phyloP scores from a whole-genome alignment of 2,797 vertebrate species.

The Carapus acus region DNA sequence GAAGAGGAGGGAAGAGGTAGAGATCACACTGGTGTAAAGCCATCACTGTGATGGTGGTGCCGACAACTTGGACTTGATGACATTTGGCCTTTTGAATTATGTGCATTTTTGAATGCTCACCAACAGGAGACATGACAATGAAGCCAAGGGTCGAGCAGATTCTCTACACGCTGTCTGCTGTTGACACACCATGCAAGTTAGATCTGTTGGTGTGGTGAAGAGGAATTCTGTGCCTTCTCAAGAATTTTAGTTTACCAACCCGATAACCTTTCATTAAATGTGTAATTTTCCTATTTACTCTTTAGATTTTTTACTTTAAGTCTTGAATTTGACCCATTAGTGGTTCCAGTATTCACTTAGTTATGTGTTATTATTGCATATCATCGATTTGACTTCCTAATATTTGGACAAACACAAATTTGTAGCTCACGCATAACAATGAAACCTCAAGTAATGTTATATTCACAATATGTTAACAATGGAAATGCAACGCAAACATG shows the following conservation, averaged over 20 bases:
- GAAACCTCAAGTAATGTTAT: no score
- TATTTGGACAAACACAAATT: no score
- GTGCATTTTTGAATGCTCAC: conserved; percentile 24
- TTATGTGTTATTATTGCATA: no score
- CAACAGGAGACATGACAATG: conserved; percentile 27
- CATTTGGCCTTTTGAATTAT: conserved; percentile 10
- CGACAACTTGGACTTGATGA: conserved; percentile 13
- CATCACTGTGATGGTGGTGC: conserved; percentile 9
- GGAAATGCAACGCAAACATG: no score
- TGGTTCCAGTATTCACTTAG: no score
- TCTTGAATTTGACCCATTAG: not conserved
- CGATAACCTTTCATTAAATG: not conserved
- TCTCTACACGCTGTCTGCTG: not conserved
- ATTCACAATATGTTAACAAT: no score
- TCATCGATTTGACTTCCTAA: no score
- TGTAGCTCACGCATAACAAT: no score
- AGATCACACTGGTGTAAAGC: conserved; percentile 91
- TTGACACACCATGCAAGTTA: conserved; percentile 1
- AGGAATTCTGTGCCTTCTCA: conserved; percentile 46
- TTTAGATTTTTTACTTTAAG: not conserved
- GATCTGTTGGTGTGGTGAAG: conserved; percentile 26
- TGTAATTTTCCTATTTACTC: not conserved
- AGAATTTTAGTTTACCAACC: not conserved
- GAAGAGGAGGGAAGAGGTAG: conserved; percentile 92
- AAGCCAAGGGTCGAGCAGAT: conserved; percentile 10